Evolutionary conservation across 1,140 invertebrate genomes (phyloP).

Genomic region (Bombus pyrosoma): DNA sequence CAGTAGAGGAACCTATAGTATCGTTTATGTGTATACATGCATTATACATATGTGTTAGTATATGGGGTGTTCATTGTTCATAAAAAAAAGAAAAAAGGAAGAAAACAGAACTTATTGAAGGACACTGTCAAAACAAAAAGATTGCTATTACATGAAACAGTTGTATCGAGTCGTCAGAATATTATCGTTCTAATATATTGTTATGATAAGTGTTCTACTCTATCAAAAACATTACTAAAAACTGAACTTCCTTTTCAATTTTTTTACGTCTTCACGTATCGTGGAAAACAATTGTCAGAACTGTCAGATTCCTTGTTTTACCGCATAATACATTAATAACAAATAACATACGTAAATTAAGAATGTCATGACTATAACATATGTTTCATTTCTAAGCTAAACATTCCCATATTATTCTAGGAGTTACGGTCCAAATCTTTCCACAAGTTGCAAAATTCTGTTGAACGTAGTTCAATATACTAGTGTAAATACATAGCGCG

Average conservation of each 20-base stretch:
- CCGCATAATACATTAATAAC: too few species aligned
- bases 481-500: background rate
- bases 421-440: background rate
- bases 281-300: too few species aligned
- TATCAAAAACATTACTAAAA: too few species aligned
- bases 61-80: slow-evolving; percentile 21
- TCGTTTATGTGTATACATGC: background rate
- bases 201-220: background rate
- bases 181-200: background rate
- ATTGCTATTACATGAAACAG: too few species aligned
- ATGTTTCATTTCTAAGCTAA: too few species aligned
- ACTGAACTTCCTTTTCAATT: too few species aligned
- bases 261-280: too few species aligned
- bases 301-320: too few species aligned
- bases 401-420: background rate
- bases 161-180: background rate
- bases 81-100: background rate
- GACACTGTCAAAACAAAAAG: too few species aligned
- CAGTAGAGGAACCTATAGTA: slow-evolving; percentile 2
- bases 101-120: background rate
- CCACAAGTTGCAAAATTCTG: background rate
- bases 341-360: too few species aligned
- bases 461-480: background rate
- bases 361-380: too few species aligned
- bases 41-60: background rate